These are phyloP conservation scores for Stegodyphus dumicola DNA, from an alignment of 1,140 invertebrate species.

Conservation along the genomic window DNA sequence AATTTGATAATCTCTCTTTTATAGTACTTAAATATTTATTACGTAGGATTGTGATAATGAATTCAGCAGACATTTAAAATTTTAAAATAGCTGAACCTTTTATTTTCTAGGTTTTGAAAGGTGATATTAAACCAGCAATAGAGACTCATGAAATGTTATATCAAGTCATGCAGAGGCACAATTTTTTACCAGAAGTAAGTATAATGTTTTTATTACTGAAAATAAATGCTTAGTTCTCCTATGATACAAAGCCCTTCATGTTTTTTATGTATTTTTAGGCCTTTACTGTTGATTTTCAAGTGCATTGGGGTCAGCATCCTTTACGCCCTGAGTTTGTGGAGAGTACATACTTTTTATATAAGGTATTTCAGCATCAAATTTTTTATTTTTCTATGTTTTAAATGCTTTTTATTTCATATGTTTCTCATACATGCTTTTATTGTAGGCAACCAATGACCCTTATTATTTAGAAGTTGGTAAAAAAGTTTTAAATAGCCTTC, in stretches of 20 bases:
- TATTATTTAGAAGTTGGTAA: conserved; percentile 95
- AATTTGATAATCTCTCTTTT: background rate
- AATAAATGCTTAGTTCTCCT: too few species aligned
- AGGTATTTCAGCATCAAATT: conserved; percentile 65
- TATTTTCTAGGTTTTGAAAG: conserved; percentile 79
- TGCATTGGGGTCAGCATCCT: conserved; percentile 98
- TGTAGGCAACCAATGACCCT: conserved; percentile 89
- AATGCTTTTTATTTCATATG: background rate
- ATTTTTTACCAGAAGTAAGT: conserved; percentile 88
- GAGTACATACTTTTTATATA: conserved; percentile 96
- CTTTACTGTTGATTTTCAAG: conserved; percentile 93
- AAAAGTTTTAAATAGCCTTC: conserved; percentile 88
- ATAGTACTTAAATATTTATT: background rate
- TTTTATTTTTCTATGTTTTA: background rate
- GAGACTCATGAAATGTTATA: conserved; percentile 98
- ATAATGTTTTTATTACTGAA: too few species aligned
- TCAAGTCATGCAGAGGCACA: conserved; percentile 94
- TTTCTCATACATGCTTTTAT: background rate
- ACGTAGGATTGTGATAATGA: background rate
- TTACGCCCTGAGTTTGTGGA: conserved; percentile 97
- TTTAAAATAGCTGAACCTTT: background rate
- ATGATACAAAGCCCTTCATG: too few species aligned
- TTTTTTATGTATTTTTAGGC: conserved; percentile 70
- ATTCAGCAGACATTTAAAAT: background rate
- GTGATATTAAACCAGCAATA: conserved; percentile 95